Evolutionary conservation across 2,113 vertebrate species (phyloP), one percentile per base, ranked within the genome.

Genomic region (Pomatostomus ruficeps): DNA sequence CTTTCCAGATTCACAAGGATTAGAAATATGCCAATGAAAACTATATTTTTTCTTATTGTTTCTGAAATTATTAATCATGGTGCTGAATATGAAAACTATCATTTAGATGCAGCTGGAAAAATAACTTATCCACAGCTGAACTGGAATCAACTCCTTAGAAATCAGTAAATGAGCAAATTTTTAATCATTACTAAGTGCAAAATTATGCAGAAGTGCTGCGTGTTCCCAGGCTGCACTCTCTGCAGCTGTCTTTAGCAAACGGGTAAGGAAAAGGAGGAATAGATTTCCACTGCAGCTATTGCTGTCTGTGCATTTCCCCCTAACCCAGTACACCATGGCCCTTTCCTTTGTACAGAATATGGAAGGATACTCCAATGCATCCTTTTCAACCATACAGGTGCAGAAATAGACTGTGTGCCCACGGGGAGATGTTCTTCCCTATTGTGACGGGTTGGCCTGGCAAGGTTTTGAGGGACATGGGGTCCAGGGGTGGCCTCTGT

Each of bases 21-120:
- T 76, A 76, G 42, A 81, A 78, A 87, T 68, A 73, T 31, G 26
- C 22, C 25, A 8, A 74, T 76, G 89, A 95, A 96, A 97, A 93
- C 77, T 59, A 26, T 92, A 81, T 33, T 88, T 94, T 89, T 86
- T 71, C 66, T 84, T 77, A 77, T 79, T 91, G 51, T 78, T 93
- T 78, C 48, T 89, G 82, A 95, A 94, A 84, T 89, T 46, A 68
- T 90, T 95, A 96, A 95, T 92, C 75, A 95, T 78, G 49, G 76
- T 79, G 66, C 33, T 62, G 58, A 89, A 68, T 62, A 79, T 81
- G 83, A 96, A 97, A 96, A 95, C 89, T 88, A 65, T 88, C 2
- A 97, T 95, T 97, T 93, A 87, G 82, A 75, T 73, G 93, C 93
- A 95, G 93, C 96, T 96, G 96, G 76, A 75, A 89, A 95, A 93